Conservation (phyloP, 2,888 invertebrate genomes). For the Athetis lepigone region DNA sequence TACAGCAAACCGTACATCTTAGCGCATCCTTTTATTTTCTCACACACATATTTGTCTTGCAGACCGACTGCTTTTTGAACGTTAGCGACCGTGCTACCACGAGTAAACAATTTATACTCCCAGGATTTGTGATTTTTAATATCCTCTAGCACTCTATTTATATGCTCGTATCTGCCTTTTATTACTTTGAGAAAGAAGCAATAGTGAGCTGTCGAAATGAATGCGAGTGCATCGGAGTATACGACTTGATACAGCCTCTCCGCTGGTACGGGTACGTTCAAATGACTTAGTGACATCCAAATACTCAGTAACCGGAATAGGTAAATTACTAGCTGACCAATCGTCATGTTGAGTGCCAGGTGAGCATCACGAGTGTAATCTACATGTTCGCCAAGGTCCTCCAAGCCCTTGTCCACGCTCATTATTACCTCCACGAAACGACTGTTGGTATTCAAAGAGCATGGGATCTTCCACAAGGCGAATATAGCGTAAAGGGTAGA, state of each 20-base stretch:
- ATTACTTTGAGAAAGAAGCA: constrained; percentile 70
- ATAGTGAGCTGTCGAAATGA: constrained; percentile 71
- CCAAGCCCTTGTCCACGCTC: constrained; percentile 72
- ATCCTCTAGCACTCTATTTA: constrained; percentile 73
- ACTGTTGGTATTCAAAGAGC: constrained; percentile 66
- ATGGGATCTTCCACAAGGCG: constrained; percentile 75
- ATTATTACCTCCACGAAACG: constrained; percentile 66
- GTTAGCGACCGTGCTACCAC: constrained; percentile 61
- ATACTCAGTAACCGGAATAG: constrained; percentile 69
- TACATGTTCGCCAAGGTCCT: constrained; percentile 69
- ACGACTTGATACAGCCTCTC: constrained; percentile 76
- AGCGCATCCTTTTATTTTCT: constrained; percentile 76
- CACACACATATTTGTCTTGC: constrained; percentile 72
- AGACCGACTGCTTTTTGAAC: constrained; percentile 63
- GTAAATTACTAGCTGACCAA: constrained; percentile 66
- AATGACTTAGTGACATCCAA: constrained; percentile 67
- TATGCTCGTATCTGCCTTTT: constrained; percentile 70
- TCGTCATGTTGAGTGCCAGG: constrained; percentile 59
- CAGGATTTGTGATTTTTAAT: constrained; percentile 69
- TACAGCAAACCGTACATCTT: constrained; percentile 75
- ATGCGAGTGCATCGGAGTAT: constrained; percentile 70
- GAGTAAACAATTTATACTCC: constrained; percentile 70
- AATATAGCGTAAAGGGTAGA: constrained; percentile 69
- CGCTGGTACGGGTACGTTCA: constrained; percentile 67
- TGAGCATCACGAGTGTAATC: constrained; percentile 68